A percentile compares a stretch with the other conserved stretches of the same genome.
These are phyloP conservation scores for Tokudaia tokunoshimensis DNA, from an alignment of 2,797 vertebrate species.

Conservation along the genomic window DNA sequence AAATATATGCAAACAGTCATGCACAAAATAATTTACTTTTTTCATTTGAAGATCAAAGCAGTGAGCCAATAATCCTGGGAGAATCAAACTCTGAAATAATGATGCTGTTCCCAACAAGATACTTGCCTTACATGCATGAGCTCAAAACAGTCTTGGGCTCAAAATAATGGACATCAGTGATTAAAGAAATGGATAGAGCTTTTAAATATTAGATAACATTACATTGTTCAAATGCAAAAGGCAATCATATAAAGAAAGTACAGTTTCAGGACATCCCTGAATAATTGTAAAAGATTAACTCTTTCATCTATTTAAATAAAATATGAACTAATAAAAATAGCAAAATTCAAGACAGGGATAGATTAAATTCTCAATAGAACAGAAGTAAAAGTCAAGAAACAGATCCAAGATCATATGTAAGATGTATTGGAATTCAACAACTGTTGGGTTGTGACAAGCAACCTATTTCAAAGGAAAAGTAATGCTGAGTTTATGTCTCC, in stretches of 20 bases:
- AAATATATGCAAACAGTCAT: not conserved
- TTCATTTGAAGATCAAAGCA: not conserved
- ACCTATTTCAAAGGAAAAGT: not conserved
- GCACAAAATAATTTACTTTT: not conserved
- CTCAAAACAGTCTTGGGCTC: not conserved
- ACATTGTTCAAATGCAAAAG: not conserved
- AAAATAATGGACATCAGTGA: not conserved
- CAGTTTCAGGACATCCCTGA: slow-evolving; percentile 5
- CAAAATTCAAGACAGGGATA: not conserved
- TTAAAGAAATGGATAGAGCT: not conserved
- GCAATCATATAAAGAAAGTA: not conserved
- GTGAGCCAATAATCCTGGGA: not conserved
- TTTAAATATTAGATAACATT: not conserved
- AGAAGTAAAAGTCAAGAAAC: not conserved
- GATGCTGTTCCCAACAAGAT: not conserved
- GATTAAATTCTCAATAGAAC: not conserved
- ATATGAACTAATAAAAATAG: slow-evolving; percentile 48
- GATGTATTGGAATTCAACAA: slow-evolving; percentile 6
- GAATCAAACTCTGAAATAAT: slow-evolving; percentile 1
- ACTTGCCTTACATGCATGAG: not conserved
- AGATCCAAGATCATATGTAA: not conserved
- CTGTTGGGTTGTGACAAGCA: not conserved
- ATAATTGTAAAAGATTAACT: not conserved
- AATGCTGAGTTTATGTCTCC: not conserved
- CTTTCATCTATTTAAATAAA: slow-evolving; percentile 1